Base-by-base conservation (phyloP, 2,888 invertebrate genomes). In the Ornithoptera alexandrae region DNA sequence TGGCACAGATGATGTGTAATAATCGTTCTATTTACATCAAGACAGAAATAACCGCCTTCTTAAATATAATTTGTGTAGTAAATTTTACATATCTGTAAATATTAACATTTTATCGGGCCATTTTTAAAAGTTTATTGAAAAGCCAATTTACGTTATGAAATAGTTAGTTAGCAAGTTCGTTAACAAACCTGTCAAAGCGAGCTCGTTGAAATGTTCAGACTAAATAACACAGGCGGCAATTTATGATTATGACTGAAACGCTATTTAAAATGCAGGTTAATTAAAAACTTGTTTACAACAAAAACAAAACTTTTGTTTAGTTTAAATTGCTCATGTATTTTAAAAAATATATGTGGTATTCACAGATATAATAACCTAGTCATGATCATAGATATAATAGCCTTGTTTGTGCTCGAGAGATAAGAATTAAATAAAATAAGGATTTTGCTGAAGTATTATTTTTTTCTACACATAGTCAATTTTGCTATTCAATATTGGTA, bases 151-250 rank as follows among this genome's bases (percentile, higher is more conserved):
- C 22, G 62, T 42, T 67, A 62, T 62, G 24, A 24, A 67, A 62
- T 62, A 24, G 62, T 57, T 62, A 53, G 67, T 62, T 67, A 67
- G 57, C 42, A 42, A 62, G 67, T 57, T 62, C 62, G 62, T 67
- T 67, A 67, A 53, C 57, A 46, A 57, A 36, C 62, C 64, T 67
- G 67, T 67, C 67, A 62, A 62, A 61, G 61, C 56, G 56, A 39
- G 7, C 53, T 30, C 5, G 15, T 22, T 39, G 57, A 39, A 57
- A 62, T 46, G 62, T 56, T 36, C 56, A 22, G 57, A 15, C 62
- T 39, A 42, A 56, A 42, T 61, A 61, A 57, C 6, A 57, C 50
- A 12, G 50, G 18, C 15, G 50, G 18, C 15, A 50, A 50, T 50
- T 50, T 50, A 50, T 50, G 18, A 50, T 50, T 50, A 50, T 50